Base-by-base conservation (phyloP, 2,797 vertebrate genomes). In the Odontamblyopus lacepedii region DNA sequence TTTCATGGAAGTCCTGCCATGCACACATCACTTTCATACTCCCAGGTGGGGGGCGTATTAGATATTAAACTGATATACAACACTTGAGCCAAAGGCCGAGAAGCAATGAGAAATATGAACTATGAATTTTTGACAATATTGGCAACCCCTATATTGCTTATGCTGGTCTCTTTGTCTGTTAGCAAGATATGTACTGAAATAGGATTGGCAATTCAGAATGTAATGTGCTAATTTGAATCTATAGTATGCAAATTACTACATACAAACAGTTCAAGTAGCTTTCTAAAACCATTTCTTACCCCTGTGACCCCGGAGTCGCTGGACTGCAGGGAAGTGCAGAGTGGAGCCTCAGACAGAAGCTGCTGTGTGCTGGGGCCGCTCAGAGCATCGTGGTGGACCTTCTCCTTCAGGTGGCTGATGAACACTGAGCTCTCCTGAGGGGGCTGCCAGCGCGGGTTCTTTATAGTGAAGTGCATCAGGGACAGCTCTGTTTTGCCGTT, bases 381-480 rank as follows among this genome's bases (percentile, higher is more conserved):
- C 85, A 92, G 91, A 77, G 96, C 95, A 12, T 98, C 97, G 0
- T 96, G 95, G 60, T 98, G 97, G 82, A 99, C 98, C 55, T 96
- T 96, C 79, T 97, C 97, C 89, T 98, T 98, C 56, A 99, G 94
- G 80, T 98, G 97, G 85, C 96, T 96, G 67, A 99, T 96, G 84
- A 99, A 99, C 80, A 97, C 95, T 0, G 97, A 98, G 93, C 97
- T 98, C 88, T 98, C 96, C 0, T 96, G 95, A 0, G 98, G 98
- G 0, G 98, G 98, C 88, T 98, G 98, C 98, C 98, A 99, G 80
- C 91, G 97, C 1, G 98, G 98, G 82, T 99, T 99, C 81, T 97
- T 99, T 85, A 99, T 98, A 81, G 98, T 98, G 68, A 99, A 99
- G 89, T 99, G 98, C 98, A 99, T 99, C 73, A 99, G 98, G 0